Evolutionary conservation across 2,797 vertebrate species (phyloP), one percentile per base, ranked within the genome.

Genomic region (Dryobates pubescens): DNA sequence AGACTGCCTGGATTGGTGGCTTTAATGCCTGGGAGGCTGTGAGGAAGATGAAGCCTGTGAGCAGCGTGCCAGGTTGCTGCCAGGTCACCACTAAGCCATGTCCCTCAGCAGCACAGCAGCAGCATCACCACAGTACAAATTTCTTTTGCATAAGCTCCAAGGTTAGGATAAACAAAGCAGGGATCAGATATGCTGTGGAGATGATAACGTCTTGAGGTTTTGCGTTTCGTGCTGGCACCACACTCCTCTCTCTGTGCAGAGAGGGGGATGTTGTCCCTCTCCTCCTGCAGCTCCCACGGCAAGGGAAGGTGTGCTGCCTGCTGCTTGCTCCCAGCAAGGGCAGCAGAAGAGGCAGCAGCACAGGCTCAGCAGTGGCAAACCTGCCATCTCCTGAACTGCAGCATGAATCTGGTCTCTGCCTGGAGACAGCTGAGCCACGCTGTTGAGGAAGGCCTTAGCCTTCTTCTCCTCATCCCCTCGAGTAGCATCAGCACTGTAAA

Each of bases 231-330:
- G 18, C 57, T n/a, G 20, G 10, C 47, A 15, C n/a, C 29, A 9
- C 18, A 3, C 9, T 24, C 17, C 9, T 6, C 5, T 6, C 32
- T 19, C 1, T 7, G 6, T 9, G 26, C 38, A 7, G 0, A 1
- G 1, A 3, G 43, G 58, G 57, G 6, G 65, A 59, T 9, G 14
- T 0, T 8, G 58, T 56, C 41, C 16, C 51, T 41, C 30, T 59
- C 3, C 38, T 38, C 38, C 24, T 26, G 54, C 71, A 63, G 59
- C n/a, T 82, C 12, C 36, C 2, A 0, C 0, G 23, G 23, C 68
- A 47, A 7, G 47, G 17, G 53, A 59, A 61, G 62, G 2, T 5
- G 18, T 3, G 1, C 18, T 19, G 58, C 68, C 43, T 8, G 19
- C 6, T 3, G 34, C 57, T 56, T 2, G 23, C n/a, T 20, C 53